Evolutionary conservation across 1,140 invertebrate species (phyloP).

Genomic region (Drosophila paulistorum): DNA sequence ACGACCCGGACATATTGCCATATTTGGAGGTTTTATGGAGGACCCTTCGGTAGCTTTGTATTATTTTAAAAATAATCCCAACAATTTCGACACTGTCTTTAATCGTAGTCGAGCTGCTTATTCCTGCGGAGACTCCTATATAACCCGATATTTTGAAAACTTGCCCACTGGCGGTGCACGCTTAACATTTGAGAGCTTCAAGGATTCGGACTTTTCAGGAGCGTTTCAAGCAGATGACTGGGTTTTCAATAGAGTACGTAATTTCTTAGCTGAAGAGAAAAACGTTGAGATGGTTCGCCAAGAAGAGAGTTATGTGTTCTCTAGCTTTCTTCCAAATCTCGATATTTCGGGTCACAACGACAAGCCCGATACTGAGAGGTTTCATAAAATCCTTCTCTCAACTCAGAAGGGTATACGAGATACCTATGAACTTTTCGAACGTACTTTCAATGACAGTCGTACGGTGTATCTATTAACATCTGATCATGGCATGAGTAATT

Average conservation of each 20-base stretch:
- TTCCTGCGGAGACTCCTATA: constrained; percentile 97
- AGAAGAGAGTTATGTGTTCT: constrained; percentile 90
- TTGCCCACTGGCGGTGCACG: constrained; percentile 82
- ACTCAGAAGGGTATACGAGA: constrained; percentile 91
- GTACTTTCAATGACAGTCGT: constrained; percentile 89
- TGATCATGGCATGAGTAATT: constrained; percentile 99
- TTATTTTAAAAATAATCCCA: constrained; percentile 97
- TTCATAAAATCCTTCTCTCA: constrained; percentile 89
- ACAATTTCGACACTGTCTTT: constrained; percentile 98
- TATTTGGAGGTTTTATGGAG: constrained; percentile 97
- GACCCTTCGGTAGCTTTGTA: constrained; percentile 97
- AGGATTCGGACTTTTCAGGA: constrained; percentile 89
- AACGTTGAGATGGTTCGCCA: constrained; percentile 72
- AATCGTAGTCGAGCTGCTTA: constrained; percentile 88
- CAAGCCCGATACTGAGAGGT: constrained; percentile 94
- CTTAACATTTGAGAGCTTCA: constrained; percentile 83
- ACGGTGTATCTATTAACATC: constrained; percentile 96
- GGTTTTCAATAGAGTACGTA: constrained; percentile 92
- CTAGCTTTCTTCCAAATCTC: constrained; percentile 95
- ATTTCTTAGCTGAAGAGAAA: constrained; percentile 86
- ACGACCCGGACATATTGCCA: constrained; percentile 96
- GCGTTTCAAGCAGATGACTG: constrained; percentile 90
- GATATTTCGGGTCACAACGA: constrained; percentile 96
- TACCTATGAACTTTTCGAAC: constrained; percentile 88
- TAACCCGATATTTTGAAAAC: constrained; percentile 90